Evolutionary conservation across 2,797 vertebrate genomes (phyloP).

Genomic region (Clarias fuscus): DNA sequence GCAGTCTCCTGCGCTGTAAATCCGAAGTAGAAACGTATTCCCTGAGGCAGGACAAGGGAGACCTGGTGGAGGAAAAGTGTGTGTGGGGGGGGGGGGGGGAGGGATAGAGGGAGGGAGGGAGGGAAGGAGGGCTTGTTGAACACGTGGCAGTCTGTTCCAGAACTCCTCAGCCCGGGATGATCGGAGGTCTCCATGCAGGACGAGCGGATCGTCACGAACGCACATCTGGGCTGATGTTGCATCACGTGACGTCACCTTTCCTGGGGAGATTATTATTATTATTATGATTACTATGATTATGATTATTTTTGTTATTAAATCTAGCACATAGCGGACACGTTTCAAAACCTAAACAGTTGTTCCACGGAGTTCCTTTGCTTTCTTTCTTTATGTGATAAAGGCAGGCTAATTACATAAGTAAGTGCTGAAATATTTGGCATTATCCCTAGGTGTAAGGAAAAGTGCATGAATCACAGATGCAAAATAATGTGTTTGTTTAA

Average conservation of each 20-base stretch:
- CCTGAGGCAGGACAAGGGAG: neutral
- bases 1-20: neutral
- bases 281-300: no score
- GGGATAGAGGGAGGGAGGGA: neutral
- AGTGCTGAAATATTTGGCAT: no score
- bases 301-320: neutral
- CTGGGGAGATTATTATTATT: no score
- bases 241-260: neutral
- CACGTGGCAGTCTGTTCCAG: slow-evolving; percentile 77
- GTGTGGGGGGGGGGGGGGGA: neutral
- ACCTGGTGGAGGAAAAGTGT: no score
- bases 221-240: slow-evolving; percentile 16
- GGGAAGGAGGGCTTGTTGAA: slow-evolving; percentile 55
- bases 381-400: no score
- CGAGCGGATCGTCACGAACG: slow-evolving; percentile 48
- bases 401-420: neutral
- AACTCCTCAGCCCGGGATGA: neutral
- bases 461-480: neutral
- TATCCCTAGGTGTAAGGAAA: no score
- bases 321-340: neutral
- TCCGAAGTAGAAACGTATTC: neutral
- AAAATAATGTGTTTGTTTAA: no score
- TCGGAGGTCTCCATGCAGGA: slow-evolving; percentile 44
- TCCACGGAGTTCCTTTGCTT: neutral
- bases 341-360: neutral